These are phyloP conservation scores for Antennarius striatus DNA, from an alignment of 2,113 vertebrate species.

Conservation along the genomic window DNA sequence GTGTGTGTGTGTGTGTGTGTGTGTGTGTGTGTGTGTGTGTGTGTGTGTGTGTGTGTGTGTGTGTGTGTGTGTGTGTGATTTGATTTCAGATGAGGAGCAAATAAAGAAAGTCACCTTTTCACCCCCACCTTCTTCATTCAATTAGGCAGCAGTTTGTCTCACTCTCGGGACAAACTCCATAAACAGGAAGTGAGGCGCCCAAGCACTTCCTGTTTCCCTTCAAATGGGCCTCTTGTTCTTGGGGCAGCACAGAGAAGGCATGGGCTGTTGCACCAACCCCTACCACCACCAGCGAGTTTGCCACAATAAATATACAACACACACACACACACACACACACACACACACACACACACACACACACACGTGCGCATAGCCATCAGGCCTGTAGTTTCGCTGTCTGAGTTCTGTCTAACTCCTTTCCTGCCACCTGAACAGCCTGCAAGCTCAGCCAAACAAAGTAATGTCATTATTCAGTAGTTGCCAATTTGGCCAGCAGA, in stretches of 20 bases:
- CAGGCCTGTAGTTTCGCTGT: constrained; percentile 23
- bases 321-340: constrained; percentile 27
- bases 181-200: constrained; percentile 75
- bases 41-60: no score
- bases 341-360: constrained; percentile 31
- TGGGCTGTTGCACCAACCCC: constrained; percentile 16
- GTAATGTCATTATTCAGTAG: constrained; percentile 48
- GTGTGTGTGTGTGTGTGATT: constrained; percentile 7
- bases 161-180: constrained; percentile 52
- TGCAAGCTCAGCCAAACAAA: constrained; percentile 26
- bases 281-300: not conserved
- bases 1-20: not conserved
- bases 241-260: constrained; percentile 16
- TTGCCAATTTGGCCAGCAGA: constrained; percentile 48
- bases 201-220: constrained; percentile 65
- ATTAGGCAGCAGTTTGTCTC: no score
- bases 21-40: not conserved
- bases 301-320: not conserved
- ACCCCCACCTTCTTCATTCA: constrained; percentile 33
- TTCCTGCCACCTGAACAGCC: constrained; percentile 54
- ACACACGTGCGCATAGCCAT: no score
- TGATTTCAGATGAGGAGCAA: not conserved
- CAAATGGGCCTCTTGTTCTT: constrained; percentile 61
- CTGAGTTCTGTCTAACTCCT: constrained; percentile 27
- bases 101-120: constrained; percentile 15